Percentiles rank a stretch among this genome's conserved stretches.
Conservation (phyloP, 2,888 invertebrate genomes). For the Phytoseiulus persimilis region DNA sequence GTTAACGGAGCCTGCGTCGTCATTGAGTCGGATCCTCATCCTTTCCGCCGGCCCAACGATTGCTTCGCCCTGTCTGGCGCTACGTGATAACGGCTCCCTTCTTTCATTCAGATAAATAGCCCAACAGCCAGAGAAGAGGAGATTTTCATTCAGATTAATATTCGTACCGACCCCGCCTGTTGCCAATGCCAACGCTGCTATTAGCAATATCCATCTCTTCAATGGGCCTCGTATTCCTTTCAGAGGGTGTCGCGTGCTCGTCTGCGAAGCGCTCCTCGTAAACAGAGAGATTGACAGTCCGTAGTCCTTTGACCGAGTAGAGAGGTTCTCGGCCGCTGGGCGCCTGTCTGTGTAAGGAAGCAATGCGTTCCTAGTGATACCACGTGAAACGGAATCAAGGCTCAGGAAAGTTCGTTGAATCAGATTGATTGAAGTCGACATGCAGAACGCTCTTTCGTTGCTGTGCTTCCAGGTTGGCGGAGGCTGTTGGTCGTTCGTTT, state of each 20-base stretch:
- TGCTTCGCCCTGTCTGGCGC: neutral
- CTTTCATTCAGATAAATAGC: slow-evolving; percentile 5
- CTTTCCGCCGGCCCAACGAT: neutral
- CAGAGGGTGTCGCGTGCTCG: neutral
- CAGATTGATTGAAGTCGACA: neutral
- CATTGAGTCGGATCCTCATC: neutral
- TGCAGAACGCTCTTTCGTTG: neutral
- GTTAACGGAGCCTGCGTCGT: neutral
- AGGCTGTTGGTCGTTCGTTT: too few relatives aligned
- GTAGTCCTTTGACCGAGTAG: neutral
- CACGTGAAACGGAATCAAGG: too few relatives aligned
- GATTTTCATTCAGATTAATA: neutral
- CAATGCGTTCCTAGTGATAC: too few relatives aligned
- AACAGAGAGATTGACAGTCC: neutral
- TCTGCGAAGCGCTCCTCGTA: neutral
- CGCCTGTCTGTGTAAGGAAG: too few relatives aligned
- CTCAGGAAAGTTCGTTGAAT: neutral
- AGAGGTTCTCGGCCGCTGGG: too few relatives aligned
- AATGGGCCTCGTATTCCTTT: neutral
- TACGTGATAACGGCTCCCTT: neutral
- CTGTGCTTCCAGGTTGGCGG: neutral
- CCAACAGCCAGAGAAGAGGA: neutral
- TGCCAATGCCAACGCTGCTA: neutral
- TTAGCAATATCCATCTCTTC: neutral
- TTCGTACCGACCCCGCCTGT: neutral